Conservation (phyloP, 2,797 vertebrate species). For the Toxotes lorentzi region DNA sequence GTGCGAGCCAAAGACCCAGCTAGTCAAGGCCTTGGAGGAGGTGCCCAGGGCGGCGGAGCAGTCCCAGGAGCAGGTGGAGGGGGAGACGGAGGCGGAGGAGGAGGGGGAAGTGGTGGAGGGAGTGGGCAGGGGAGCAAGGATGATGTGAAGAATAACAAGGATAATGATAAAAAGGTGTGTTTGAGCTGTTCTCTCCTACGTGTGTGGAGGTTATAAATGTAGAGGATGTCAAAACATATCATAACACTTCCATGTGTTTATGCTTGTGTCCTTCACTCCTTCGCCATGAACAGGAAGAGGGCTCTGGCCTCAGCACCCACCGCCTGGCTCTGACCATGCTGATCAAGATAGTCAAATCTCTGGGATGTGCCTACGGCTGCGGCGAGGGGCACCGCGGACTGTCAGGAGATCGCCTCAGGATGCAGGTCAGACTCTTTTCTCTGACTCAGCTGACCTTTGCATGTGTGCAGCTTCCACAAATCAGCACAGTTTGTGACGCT, state of each 20-base stretch:
- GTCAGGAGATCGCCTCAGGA: slow-evolving; percentile 97
- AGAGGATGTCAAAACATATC: not conserved
- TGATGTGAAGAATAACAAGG: slow-evolving; percentile 94
- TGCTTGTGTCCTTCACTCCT: not conserved
- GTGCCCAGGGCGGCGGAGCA: slow-evolving; percentile 82
- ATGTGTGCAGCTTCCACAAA: not conserved
- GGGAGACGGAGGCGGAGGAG: slow-evolving; percentile 85
- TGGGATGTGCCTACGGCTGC: slow-evolving; percentile 98
- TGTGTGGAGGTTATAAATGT: not conserved
- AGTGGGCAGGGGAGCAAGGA: slow-evolving; percentile 91
- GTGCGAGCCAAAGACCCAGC: slow-evolving; percentile 89
- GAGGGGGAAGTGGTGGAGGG: slow-evolving; percentile 85
- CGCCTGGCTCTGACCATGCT: slow-evolving; percentile 97
- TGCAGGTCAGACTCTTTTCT: slow-evolving; percentile 86
- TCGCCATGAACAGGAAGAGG: slow-evolving; percentile 82
- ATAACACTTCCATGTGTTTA: not conserved
- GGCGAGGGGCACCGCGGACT: slow-evolving; percentile 98
- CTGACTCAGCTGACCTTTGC: not conserved
- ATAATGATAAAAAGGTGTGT: slow-evolving; percentile 90
- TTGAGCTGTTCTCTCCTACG: not conserved
- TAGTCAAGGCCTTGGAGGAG: slow-evolving; percentile 85
- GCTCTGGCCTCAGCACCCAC: slow-evolving; percentile 90
- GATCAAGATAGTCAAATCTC: slow-evolving; percentile 98
- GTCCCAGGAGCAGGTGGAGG: slow-evolving; percentile 82
- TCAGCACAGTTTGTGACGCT: not conserved